Evolutionary conservation across 1,140 invertebrate species (phyloP), one percentile per base, ranked within the genome.

Genomic region (Drosophila watanabei): DNA sequence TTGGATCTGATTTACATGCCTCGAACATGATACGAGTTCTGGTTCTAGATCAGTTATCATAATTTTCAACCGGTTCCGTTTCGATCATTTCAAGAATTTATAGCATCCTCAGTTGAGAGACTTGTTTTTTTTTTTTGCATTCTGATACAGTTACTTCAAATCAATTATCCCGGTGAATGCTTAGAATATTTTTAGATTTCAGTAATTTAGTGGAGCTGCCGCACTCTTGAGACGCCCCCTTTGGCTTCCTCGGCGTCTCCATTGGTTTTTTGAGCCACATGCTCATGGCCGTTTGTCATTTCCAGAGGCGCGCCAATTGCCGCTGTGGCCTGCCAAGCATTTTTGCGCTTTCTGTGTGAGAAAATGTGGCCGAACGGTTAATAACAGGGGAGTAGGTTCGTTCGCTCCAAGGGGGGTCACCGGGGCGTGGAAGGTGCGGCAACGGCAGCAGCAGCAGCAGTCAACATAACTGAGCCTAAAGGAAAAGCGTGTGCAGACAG

Each of bases 361-460:
- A 89, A 90, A 82, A 89, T 90, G 82, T 80, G 77, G 86, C 86
- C 86, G 82, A 79, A 89, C 86, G 79, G 71, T 79, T 90, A 82
- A 82, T 90, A 57, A 60, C 73, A 77, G 39, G 41, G 45, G 75
- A 66, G 54, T 76, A 39, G 39, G 61, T 45, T 20, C 16, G 61
- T 45, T 20, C 16, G 41, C 54, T 58, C 18, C 24, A 16, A 20
- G 52, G 43, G 49, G 39, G 20, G 33, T 37, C 32, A 41, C 5
- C n/a, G 58, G 58, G 66, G 48, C 46, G 72, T 45, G 45, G 72
- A 77, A 84, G 81, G 71, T 59, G 79, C 66, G 68, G 71, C 70
- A 46, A 46, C 59, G 68, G 46, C 59, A 43, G 46, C 72, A 24
- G 46, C 72, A 24, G 79, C 80, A 66, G 68, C 66, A 80, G 57